Conservation (phyloP, 2,888 invertebrate genomes). For the Eupithecia inturbata region DNA sequence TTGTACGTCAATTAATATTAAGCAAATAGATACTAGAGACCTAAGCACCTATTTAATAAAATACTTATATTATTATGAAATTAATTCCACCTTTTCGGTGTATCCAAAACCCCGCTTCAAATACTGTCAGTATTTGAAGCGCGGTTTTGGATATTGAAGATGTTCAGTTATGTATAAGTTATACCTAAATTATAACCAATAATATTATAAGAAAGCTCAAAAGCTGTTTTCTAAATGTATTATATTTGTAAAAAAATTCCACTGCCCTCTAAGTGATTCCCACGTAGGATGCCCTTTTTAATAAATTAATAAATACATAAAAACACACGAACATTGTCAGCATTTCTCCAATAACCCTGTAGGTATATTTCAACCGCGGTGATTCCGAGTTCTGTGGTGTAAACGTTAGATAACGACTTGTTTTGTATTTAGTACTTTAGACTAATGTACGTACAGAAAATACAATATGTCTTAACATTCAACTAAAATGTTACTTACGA, state of each 20-base stretch:
- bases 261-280: too few species aligned
- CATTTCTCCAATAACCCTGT: not conserved
- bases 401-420: not conserved
- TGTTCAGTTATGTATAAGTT: not conserved
- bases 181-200: too few species aligned
- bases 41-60: too few species aligned
- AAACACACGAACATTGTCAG: not conserved
- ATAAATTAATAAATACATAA: too few species aligned
- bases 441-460: too few species aligned
- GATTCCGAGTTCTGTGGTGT: not conserved
- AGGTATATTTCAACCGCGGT: not conserved
- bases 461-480: not conserved
- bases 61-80: too few species aligned
- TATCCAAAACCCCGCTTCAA: too few species aligned
- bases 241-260: not conserved
- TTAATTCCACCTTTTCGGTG: not conserved
- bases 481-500: slow-evolving; percentile 6
- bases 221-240: too few species aligned
- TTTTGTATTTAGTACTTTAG: too few species aligned
- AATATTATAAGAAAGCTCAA: not conserved
- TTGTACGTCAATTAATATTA: not conserved
- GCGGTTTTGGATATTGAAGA: not conserved
- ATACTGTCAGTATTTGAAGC: not conserved
- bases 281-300: too few species aligned
- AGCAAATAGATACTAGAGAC: not conserved